Evolutionary conservation across 2,888 invertebrate species (phyloP), one percentile per base, ranked within the genome.

Genomic region (Xiphydria camelus): DNA sequence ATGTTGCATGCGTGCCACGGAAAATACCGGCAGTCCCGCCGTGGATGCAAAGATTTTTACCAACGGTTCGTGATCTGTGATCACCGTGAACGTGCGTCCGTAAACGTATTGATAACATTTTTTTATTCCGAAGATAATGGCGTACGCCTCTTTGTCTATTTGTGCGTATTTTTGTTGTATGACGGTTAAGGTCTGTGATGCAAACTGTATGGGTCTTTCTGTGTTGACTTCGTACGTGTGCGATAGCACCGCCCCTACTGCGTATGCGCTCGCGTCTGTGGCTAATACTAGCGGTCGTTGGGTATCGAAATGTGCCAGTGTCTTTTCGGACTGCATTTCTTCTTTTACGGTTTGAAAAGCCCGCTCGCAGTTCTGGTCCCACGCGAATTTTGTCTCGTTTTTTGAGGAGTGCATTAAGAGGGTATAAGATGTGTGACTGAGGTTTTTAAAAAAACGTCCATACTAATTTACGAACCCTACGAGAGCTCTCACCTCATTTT

Each of bases 101-200:
- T 57, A 71, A 0, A 77, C 12, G 46, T 67, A 77, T 15, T 68
- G 53, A 37, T 70, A 61, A 54, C 75, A 77, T 47, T 64, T 63
- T 12, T 61, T 58, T 1, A 76, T 59, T 2, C 70, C 71, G 39
- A 57, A 73, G 7, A 72, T 48, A 4, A 76, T 57, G 14, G 65
- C 53, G 19, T 71, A 49, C 25, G 73, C 70, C 51, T 62, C 59
- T 33, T 52, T 53, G 20, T 64, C 62, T 21, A 57, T 49, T 31
- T 59, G 54, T 23, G 50, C 70, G 50, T 62, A 66, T 10, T 45
- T 34, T n/a, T 15, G 10, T 33, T 54, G 48, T 5, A 47, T 37
- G 12, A 18, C 2, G 2, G 26, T 45, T 6, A 54, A 31, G 4
- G 36, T 40, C 6, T 36, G 18, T n/a, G n/a, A n/a, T 1, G 32